phyloP scores from a whole-genome alignment of 2,888 invertebrate species.

The Myopa testacea region DNA sequence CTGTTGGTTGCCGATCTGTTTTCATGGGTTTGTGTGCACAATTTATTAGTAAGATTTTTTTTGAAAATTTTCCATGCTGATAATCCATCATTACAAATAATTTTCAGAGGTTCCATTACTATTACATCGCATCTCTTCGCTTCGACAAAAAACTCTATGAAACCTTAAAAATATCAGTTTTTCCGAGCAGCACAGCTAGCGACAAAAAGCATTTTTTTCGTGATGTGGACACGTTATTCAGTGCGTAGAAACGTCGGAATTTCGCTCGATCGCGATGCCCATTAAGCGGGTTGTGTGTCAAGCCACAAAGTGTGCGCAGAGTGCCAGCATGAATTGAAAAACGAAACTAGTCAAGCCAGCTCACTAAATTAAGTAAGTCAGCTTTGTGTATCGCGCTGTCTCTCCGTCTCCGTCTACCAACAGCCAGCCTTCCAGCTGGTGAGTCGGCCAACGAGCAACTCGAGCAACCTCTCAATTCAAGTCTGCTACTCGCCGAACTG shows the following conservation, averaged over 20 bases:
- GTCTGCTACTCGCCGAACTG: background rate
- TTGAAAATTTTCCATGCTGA: constrained; percentile 50
- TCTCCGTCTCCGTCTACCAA: background rate
- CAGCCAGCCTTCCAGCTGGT: background rate
- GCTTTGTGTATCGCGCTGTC: constrained; percentile 18
- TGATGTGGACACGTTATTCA: background rate
- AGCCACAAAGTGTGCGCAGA: constrained; percentile 1
- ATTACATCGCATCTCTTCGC: background rate
- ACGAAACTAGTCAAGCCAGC: constrained; percentile 62
- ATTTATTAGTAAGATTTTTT: constrained; percentile 25
- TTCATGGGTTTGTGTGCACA: background rate
- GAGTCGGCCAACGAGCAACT: background rate
- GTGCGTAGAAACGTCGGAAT: constrained; percentile 32
- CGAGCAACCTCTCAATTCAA: background rate
- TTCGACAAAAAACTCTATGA: background rate
- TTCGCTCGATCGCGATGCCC: constrained; percentile 9
- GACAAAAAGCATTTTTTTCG: background rate
- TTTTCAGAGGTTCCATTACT: constrained; percentile 20
- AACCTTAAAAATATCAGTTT: background rate
- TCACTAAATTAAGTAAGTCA: constrained; percentile 63
- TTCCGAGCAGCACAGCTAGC: too few species aligned
- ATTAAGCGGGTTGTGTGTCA: background rate
- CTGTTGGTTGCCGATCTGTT: background rate
- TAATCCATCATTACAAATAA: constrained; percentile 43
- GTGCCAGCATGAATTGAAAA: constrained; percentile 33